Base-by-base conservation (phyloP, 2,797 vertebrate genomes). In the Fundulus diaphanus region DNA sequence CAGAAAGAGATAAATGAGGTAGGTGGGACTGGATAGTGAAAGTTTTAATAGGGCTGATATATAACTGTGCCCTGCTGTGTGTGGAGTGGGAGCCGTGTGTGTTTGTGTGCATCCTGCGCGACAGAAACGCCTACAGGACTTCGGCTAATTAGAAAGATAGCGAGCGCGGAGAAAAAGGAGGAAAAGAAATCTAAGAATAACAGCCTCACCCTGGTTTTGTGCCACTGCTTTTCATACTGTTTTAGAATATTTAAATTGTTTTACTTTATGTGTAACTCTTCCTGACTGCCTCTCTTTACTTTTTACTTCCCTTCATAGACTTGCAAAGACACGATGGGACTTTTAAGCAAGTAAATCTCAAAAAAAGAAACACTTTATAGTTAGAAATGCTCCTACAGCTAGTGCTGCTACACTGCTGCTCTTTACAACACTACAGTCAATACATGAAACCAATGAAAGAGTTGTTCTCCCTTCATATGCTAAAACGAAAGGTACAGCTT, bases 91-190 rank as follows among this genome's bases (percentile, higher is more conserved):
- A 85, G 61, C 12, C 3, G 20, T 78, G 79, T 76, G 68, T 83
- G 71, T 74, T 49, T 75, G 65, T 48, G 40, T 52, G 63, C 44
- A 69, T 78, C 74, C 56, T 74, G 15, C 66, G 51, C n/a, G 71
- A 74, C 78, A 35, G 70, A 70, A 54, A 72, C 46, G 9, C 85
- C 85, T 82, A 61, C 79, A 40, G 69, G 81, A 74, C 80, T 78
- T 72, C n/a, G 7, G 70, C 59, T 90, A 82, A 87, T 89, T 88
- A 83, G 78, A 85, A 69, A 72, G 74, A 87, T 71, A 70, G 35
- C 51, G 51, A 87, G 70, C 0, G 20, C 76, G 33, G 72, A 75
- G 70, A 31, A 74, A 68, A 67, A 70, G 40, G 57, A 72, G 52
- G 33, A 79, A 12, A 70, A 63, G 49, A 72, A 70, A 40, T 54